Percentiles rank a stretch among this genome's conserved stretches.
phyloP scores from a whole-genome alignment of 2,113 vertebrate species.

The Ctenodactylus gundi region DNA sequence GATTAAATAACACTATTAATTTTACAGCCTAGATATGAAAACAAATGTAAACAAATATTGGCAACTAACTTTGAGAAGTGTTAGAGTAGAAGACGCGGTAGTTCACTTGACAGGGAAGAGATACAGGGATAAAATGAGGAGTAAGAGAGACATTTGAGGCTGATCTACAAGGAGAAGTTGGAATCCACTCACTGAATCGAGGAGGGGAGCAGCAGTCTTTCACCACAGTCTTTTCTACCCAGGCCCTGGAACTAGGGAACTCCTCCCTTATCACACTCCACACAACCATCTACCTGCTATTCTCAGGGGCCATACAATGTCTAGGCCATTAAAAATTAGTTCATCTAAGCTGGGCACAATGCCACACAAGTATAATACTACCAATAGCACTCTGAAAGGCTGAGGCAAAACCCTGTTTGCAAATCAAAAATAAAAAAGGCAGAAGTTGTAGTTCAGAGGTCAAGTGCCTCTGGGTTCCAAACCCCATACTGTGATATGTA shows the following conservation, averaged over 20 bases:
- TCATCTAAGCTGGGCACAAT: too few species aligned
- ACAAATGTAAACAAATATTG: constrained; percentile 64
- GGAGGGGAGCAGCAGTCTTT: neutral
- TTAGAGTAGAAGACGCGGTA: neutral
- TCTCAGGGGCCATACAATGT: neutral
- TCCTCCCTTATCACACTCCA: neutral
- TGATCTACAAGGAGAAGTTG: neutral
- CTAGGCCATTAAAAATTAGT: neutral
- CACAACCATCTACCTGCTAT: neutral
- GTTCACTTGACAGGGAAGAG: neutral
- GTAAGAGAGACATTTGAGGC: neutral
- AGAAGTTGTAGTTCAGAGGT: too few species aligned
- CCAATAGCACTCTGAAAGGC: too few species aligned
- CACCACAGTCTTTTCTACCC: neutral
- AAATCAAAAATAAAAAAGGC: too few species aligned
- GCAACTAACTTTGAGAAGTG: neutral
- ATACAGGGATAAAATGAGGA: neutral
- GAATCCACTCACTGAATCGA: neutral
- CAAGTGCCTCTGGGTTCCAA: too few species aligned
- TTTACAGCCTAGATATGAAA: constrained; percentile 43
- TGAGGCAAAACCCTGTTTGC: too few species aligned
- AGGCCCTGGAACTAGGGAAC: neutral
- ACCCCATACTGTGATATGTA: neutral
- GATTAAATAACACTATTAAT: constrained; percentile 66
- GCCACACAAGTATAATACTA: too few species aligned